Conservation (phyloP, 1,140 invertebrate species). For the Orius insidiosus region DNA sequence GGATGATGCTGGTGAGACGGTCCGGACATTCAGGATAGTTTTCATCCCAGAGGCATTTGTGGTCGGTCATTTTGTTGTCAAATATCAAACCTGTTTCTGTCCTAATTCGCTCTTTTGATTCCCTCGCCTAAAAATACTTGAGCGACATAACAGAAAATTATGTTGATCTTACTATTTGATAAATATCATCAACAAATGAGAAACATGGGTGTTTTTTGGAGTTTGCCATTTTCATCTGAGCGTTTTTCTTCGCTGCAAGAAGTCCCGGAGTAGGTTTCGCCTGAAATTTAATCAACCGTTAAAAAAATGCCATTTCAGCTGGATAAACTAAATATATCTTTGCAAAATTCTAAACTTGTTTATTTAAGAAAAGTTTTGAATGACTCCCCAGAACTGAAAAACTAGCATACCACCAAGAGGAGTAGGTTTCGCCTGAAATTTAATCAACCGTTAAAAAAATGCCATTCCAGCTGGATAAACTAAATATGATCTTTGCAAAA, state of each 20-base stretch:
- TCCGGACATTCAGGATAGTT: slow-evolving; percentile 68
- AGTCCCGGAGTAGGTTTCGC: slow-evolving; percentile 29
- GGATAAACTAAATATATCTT: no score
- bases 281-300: slow-evolving; percentile 8
- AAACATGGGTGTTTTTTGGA: slow-evolving; percentile 23
- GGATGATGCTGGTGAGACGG: slow-evolving; percentile 46
- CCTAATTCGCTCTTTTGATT: slow-evolving; percentile 35
- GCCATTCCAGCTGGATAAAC: no score
- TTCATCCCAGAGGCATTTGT: slow-evolving; percentile 65
- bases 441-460: no score
- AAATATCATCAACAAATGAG: slow-evolving; percentile 32
- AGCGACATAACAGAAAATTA: neutral
- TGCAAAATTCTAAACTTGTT: no score
- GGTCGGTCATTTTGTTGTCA: slow-evolving; percentile 57
- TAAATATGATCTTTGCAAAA: no score
- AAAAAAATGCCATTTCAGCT: neutral
- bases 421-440: no score
- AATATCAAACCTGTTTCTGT: slow-evolving; percentile 59
- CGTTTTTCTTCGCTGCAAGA: slow-evolving; percentile 37
- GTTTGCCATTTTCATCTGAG: slow-evolving; percentile 31
- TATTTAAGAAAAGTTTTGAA: no score
- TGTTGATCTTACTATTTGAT: slow-evolving; percentile 33
- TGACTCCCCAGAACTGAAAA: no score
- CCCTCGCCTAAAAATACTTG: slow-evolving; percentile 33
- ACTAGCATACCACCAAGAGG: no score